Conservation (phyloP, 1,140 invertebrate genomes). For the Dendroctonus valens region DNA sequence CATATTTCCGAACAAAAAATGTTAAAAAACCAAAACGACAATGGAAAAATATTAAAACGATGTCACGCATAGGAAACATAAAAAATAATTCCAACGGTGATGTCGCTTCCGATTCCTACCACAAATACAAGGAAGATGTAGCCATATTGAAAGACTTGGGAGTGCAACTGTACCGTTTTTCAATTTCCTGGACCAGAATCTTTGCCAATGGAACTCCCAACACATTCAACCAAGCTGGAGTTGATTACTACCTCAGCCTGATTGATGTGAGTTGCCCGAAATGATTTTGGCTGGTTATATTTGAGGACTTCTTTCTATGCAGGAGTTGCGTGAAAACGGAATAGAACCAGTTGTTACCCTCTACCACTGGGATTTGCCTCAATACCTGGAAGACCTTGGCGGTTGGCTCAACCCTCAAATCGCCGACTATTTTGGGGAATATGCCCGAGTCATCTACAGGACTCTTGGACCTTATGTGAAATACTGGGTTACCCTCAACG, state of each 20-base stretch:
- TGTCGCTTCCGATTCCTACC: too few species aligned
- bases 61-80: too few species aligned
- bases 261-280: constrained; percentile 43
- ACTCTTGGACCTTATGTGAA: constrained; percentile 45
- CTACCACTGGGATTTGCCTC: constrained; percentile 47
- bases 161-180: constrained; percentile 47
- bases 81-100: too few species aligned
- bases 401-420: constrained; percentile 59
- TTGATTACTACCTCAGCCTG: constrained; percentile 64
- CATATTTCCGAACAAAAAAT: too few species aligned
- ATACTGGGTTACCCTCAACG: constrained; percentile 57
- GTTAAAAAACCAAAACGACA: too few species aligned
- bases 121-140: too few species aligned
- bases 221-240: constrained; percentile 59
- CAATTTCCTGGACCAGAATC: constrained; percentile 59
- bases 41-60: too few species aligned
- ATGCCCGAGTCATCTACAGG: constrained; percentile 28
- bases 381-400: constrained; percentile 62
- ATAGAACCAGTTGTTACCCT: constrained; percentile 66
- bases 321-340: constrained; percentile 47
- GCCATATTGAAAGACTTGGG: too few species aligned
- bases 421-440: too few species aligned
- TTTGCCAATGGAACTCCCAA: constrained; percentile 44
- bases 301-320: not conserved
- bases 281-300: not conserved